Evolutionary conservation across 2,888 invertebrate species (phyloP).

Genomic region (Hirtodrosophila confusa): DNA sequence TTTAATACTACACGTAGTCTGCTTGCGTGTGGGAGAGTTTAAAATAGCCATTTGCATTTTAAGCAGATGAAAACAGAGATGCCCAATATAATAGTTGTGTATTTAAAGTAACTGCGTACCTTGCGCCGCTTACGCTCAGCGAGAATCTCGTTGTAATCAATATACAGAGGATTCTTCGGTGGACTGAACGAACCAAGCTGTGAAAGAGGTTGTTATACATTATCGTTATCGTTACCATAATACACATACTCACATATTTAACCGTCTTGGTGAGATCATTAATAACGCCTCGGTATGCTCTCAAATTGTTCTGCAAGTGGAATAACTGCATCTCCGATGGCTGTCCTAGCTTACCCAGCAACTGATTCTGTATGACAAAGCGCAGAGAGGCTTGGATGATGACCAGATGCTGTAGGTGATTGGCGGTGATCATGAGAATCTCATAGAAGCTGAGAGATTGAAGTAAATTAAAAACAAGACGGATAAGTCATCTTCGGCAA

Average conservation of each 20-base stretch:
- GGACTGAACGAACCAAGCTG: slow-evolving; percentile 82
- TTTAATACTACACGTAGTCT: slow-evolving; percentile 23
- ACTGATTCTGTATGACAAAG: slow-evolving; percentile 68
- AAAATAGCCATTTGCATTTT: slow-evolving; percentile 76
- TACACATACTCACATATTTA: slow-evolving; percentile 78
- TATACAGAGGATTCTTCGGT: slow-evolving; percentile 76
- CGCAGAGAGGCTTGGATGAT: slow-evolving; percentile 78
- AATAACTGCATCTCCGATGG: slow-evolving; percentile 54
- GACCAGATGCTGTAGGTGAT: slow-evolving; percentile 82
- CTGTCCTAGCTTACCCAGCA: slow-evolving; percentile 61
- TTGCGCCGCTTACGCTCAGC: slow-evolving; percentile 76
- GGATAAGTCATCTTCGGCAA: no score
- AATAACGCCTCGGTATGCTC: slow-evolving; percentile 70
- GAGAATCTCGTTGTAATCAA: slow-evolving; percentile 80
- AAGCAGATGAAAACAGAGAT: slow-evolving; percentile 81
- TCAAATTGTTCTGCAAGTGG: slow-evolving; percentile 59
- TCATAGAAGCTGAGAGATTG: slow-evolving; percentile 80
- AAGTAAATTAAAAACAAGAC: no score
- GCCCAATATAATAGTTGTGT: slow-evolving; percentile 79
- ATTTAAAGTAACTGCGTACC: slow-evolving; percentile 77
- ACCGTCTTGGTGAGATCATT: slow-evolving; percentile 74
- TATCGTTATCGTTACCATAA: no score
- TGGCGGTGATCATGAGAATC: slow-evolving; percentile 82
- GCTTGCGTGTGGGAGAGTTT: slow-evolving; percentile 7
- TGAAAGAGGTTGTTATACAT: not conserved